Conservation (phyloP, 2,113 vertebrate genomes). For the Sinosuthora webbiana region DNA sequence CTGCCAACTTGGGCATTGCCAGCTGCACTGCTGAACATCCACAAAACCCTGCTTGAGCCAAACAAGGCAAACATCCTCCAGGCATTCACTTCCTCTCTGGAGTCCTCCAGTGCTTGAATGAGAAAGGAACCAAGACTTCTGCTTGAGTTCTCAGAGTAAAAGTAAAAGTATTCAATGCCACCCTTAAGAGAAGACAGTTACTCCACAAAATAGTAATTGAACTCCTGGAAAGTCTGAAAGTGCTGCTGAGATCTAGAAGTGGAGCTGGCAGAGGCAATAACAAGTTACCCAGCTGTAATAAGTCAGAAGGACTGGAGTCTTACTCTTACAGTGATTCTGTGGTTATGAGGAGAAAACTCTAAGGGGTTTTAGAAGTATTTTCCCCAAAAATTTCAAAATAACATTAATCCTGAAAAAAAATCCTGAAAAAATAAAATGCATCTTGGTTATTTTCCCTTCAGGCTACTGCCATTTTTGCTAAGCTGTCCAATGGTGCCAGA, state of each 20-base stretch:
- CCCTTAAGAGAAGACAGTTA: not conserved
- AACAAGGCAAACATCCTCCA: not conserved
- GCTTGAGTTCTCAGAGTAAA: not conserved
- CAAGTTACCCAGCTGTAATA: not conserved
- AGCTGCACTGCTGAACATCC: not conserved
- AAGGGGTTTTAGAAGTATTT: not conserved
- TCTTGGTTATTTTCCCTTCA: conserved; percentile 24
- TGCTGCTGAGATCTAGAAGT: not conserved
- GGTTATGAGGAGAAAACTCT: not conserved
- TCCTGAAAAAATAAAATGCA: not conserved
- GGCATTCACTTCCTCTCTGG: not conserved
- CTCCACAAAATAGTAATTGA: not conserved
- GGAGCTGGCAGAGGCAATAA: not conserved
- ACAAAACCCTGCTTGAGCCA: not conserved
- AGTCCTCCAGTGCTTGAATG: not conserved
- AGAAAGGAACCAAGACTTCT: not conserved
- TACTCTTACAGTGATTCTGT: not conserved
- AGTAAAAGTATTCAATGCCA: not conserved
- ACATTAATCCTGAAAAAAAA: not conserved
- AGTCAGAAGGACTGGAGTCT: not conserved
- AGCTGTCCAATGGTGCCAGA: not conserved
- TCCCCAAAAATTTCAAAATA: not conserved
- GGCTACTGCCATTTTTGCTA: conserved; percentile 8
- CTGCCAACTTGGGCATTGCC: not conserved
- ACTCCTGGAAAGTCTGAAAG: not conserved